A percentile compares a stretch with the other conserved stretches of the same genome.
Conservation (phyloP, 2,888 invertebrate species). For the Catocala sponsa region DNA sequence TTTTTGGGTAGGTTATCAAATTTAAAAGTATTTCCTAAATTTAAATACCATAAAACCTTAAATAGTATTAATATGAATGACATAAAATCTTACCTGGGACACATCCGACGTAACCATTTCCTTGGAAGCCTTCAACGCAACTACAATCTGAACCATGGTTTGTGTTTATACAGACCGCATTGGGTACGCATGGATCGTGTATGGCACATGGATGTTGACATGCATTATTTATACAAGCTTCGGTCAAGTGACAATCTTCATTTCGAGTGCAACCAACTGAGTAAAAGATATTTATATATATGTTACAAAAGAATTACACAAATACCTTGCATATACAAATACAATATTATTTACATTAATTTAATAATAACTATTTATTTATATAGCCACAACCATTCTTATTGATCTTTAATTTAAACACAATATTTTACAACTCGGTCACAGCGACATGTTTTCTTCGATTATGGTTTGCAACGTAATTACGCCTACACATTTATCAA, state of each 20-base stretch:
- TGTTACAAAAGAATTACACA: constrained; percentile 43
- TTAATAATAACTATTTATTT: constrained; percentile 2
- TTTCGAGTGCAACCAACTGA: constrained; percentile 95
- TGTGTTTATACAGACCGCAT: constrained; percentile 95
- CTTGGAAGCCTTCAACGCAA: constrained; percentile 95
- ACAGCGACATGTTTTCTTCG: neutral
- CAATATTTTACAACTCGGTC: neutral
- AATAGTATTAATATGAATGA: too few species aligned
- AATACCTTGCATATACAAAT: neutral
- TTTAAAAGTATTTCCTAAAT: too few species aligned
- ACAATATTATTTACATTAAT: constrained; percentile 4
- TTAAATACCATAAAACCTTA: too few species aligned
- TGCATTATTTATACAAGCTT: constrained; percentile 94
- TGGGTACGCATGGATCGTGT: constrained; percentile 94
- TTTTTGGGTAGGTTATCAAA: too few species aligned
- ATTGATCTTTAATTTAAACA: neutral
- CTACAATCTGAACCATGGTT: constrained; percentile 96
- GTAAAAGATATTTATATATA: constrained; percentile 70
- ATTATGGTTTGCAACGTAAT: too few species aligned
- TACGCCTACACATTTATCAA: too few species aligned
- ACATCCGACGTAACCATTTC: constrained; percentile 95
- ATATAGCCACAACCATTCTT: constrained; percentile 8
- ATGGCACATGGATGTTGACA: constrained; percentile 96
- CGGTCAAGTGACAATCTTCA: constrained; percentile 94
- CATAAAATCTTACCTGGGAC: constrained; percentile 89